Percentiles rank a stretch among this genome's conserved stretches.
Conservation (phyloP, 23 tunicate species). For the Ascidia mentula region DNA sequence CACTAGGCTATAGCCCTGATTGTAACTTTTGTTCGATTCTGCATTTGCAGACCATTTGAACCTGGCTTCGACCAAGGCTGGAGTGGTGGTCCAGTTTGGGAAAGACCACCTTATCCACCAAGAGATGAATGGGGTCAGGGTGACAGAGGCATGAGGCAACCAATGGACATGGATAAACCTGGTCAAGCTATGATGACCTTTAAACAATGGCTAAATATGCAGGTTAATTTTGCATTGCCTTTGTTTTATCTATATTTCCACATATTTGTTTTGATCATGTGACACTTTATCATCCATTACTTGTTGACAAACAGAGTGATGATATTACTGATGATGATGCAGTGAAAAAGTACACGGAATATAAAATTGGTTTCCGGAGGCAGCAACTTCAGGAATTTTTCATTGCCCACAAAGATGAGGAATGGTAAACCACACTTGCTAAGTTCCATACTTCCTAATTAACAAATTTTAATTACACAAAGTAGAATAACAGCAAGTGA, state of each 20-base stretch:
- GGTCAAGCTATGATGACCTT: conserved; percentile 81
- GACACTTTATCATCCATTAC: neutral
- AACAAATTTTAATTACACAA: too few relatives aligned
- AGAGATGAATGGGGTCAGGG: conserved; percentile 69
- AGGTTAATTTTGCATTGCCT: conserved; percentile 28
- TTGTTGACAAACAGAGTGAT: conserved; percentile 50
- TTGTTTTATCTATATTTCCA: too few relatives aligned
- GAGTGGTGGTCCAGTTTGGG: conserved; percentile 62
- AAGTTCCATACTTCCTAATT: too few relatives aligned
- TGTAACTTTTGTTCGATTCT: neutral
- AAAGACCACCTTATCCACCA: conserved; percentile 51
- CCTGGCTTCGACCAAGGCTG: conserved; percentile 72
- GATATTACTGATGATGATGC: conserved; percentile 97
- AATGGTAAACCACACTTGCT: conserved; percentile 69
- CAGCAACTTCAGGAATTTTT: conserved; percentile 98
- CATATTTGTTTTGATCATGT: neutral
- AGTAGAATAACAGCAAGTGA: too few relatives aligned
- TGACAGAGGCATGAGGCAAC: conserved; percentile 33
- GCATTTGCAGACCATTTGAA: conserved; percentile 50
- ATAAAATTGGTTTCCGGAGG: conserved; percentile 79
- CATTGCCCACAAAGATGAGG: conserved; percentile 97
- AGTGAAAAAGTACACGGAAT: conserved; percentile 82
- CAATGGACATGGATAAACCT: conserved; percentile 46
- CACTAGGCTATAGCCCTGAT: too few relatives aligned
- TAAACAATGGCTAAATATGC: conserved; percentile 82